A percentile compares a stretch with the other conserved stretches of the same genome.
These are phyloP conservation scores for Limnephilus lunatus DNA, from an alignment of 2,888 invertebrate species.

Conservation along the genomic window DNA sequence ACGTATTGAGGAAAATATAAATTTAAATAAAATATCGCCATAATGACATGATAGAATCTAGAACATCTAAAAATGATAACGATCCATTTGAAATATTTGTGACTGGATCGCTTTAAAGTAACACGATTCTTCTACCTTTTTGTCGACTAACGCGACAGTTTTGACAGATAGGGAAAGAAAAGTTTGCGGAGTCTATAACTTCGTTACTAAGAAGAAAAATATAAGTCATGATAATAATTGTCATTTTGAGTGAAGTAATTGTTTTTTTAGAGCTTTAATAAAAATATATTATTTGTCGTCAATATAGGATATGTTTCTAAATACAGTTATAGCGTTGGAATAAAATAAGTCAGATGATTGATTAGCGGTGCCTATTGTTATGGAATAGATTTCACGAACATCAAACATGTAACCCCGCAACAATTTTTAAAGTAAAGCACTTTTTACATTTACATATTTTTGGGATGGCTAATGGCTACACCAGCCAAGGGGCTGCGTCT, in stretches of 20 bases:
- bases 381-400: too few species aligned
- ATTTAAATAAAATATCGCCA: not conserved
- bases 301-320: too few species aligned
- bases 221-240: not conserved
- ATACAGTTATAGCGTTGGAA: not conserved
- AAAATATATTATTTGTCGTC: too few species aligned
- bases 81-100: not conserved
- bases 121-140: not conserved
- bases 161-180: not conserved
- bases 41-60: not conserved
- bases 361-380: too few species aligned
- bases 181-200: not conserved
- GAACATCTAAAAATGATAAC: not conserved
- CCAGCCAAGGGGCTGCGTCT: too few species aligned
- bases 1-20: not conserved
- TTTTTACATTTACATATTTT: too few species aligned
- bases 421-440: too few species aligned
- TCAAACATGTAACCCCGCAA: too few species aligned
- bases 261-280: not conserved
- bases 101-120: not conserved
- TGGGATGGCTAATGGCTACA: too few species aligned
- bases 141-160: constrained; percentile 30
- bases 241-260: not conserved
- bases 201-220: not conserved
- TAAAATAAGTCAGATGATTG: not conserved